These are phyloP conservation scores for Nowickia ferox DNA, from an alignment of 2,888 invertebrate species.

Conservation along the genomic window DNA sequence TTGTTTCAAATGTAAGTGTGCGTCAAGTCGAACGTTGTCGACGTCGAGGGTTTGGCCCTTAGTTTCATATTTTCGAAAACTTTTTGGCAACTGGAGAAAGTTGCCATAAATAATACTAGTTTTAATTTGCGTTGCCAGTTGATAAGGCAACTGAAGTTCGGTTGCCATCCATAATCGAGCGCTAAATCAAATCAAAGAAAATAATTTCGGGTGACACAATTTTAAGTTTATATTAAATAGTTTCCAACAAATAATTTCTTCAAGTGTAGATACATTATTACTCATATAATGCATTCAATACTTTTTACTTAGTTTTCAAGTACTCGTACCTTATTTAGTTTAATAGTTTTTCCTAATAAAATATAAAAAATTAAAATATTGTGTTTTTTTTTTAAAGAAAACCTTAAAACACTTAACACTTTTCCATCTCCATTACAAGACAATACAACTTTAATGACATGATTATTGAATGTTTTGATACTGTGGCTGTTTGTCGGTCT, in stretches of 20 bases:
- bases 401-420: conserved; percentile 74
- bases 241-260: background rate
- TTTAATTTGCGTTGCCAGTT: too few relatives aligned
- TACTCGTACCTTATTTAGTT: conserved; percentile 6
- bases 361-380: conserved; percentile 48
- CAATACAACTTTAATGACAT: conserved; percentile 58
- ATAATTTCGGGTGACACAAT: too few relatives aligned
- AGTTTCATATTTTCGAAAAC: too few relatives aligned
- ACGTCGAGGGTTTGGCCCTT: too few relatives aligned
- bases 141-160: too few relatives aligned
- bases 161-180: too few relatives aligned
- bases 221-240: too few relatives aligned
- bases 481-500: background rate
- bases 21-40: too few relatives aligned
- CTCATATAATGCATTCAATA: background rate
- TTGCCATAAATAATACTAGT: too few relatives aligned
- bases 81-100: too few relatives aligned
- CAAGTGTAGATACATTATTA: conserved; percentile 7
- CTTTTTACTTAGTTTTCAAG: conserved; percentile 25
- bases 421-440: conserved; percentile 54
- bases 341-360: conserved; percentile 33
- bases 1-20: too few relatives aligned
- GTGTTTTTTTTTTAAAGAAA: conserved; percentile 57
- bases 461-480: conserved; percentile 46
- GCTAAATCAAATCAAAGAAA: too few relatives aligned